Evolutionary conservation across 2,888 invertebrate species (phyloP), one percentile per base, ranked within the genome.

Genomic region (Exocentrus adspersus): DNA sequence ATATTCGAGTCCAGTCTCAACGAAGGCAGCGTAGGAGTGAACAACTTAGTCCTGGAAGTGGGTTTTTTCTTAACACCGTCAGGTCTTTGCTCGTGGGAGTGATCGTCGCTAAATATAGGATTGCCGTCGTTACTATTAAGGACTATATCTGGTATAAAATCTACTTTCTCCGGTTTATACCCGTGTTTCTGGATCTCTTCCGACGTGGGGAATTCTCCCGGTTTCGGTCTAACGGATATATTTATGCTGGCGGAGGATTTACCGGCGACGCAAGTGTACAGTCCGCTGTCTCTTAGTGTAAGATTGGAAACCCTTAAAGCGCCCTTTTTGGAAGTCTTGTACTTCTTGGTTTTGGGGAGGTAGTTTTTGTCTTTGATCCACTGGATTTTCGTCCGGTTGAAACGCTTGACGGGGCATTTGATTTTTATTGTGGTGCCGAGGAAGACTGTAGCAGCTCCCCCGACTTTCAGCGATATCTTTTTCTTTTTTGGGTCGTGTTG

Each of bases 351-450:
- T 77, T 93, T 93, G 20, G 87, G 86, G 64, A 94, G 85, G 54
- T 89, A 88, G 72, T 89, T 89, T 70, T 92, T 91, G 79, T 96
- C 94, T 79, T 96, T 96, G 58, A 90, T 90, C 97, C 97, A 97
- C 75, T 90, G 88, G 68, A 95, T 94, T 80, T 92, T 92, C 0
- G 93, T 91, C 67, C 94, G 85, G 79, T 91, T 90, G 80, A 88
- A 91, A 28, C 92, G 90, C 79, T 94, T 94, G 17, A 95, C 94
- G 0, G 97, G 97, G 78, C 97, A 97, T 79, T 95, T 94, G 72
- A 97, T 94, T 84, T 96, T 96, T 63, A 97, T 90, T 77, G 93
- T 92, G 0, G 95, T 94, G 6, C 96, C 97, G 75, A 92, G 90
- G 84, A 93, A 96, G 50, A 97, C 91, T 0, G 92, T 92, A 0